A percentile compares a stretch with the other conserved stretches of the same genome.
Evolutionary conservation across 2,113 vertebrate genomes (phyloP).

Genomic region (Ammodytes dubius): DNA sequence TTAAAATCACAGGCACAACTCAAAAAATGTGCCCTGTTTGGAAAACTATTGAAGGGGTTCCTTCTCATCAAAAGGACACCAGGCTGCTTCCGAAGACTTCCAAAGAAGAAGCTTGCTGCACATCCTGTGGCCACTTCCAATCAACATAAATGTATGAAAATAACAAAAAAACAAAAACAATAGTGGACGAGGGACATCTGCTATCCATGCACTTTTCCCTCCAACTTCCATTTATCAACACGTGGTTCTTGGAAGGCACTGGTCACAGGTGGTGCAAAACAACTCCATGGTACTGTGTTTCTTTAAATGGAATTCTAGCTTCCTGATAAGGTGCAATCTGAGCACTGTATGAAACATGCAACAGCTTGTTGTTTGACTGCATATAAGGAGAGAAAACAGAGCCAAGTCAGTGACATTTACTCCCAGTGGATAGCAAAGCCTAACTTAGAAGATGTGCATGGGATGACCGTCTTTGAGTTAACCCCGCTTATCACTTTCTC

Average conservation of each 20-base stretch:
- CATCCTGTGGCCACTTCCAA: background rate
- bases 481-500: conserved; percentile 20
- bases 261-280: conserved; percentile 40
- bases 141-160: conserved; percentile 2
- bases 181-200: background rate
- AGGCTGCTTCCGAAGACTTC: background rate
- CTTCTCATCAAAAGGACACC: background rate
- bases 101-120: background rate
- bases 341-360: conserved; percentile 37
- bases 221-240: conserved; percentile 46
- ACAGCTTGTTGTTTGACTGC: conserved; percentile 47
- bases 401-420: conserved; percentile 7
- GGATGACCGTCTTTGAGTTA: conserved; percentile 44
- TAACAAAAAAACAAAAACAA: background rate
- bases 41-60: background rate
- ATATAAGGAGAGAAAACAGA: conserved; percentile 48
- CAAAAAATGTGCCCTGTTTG: background rate
- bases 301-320: conserved; percentile 54
- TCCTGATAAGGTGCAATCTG: conserved; percentile 18
- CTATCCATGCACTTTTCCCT: conserved; percentile 6
- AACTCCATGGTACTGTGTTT: background rate
- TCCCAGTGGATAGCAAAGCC: conserved; percentile 28
- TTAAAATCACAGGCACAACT: background rate
- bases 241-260: conserved; percentile 50
- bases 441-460: conserved; percentile 49